These are phyloP conservation scores for Branchipolynoe longqiensis DNA, from an alignment of 2,888 invertebrate genomes.

Conservation along the genomic window DNA sequence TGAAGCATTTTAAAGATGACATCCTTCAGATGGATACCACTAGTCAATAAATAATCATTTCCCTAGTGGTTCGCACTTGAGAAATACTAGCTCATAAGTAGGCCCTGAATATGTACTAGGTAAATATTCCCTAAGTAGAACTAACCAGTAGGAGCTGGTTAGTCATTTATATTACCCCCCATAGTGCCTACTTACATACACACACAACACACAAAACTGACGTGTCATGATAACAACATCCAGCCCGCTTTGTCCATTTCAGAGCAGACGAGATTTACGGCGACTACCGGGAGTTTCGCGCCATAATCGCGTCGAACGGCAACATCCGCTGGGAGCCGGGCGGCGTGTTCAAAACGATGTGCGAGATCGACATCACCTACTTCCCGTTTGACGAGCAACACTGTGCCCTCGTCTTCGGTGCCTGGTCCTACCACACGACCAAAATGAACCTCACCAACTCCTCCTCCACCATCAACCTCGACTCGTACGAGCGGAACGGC, in stretches of 20 bases:
- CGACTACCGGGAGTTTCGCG: conserved; percentile 69
- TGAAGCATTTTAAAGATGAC: too few relatives aligned
- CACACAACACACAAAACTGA: too few relatives aligned
- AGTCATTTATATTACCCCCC: too few relatives aligned
- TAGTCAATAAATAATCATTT: too few relatives aligned
- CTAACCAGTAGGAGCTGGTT: too few relatives aligned
- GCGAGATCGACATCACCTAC: conserved; percentile 71
- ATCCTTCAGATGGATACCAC: too few relatives aligned
- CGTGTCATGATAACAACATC: too few relatives aligned
- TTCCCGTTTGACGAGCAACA: conserved; percentile 70
- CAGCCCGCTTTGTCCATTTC: conserved; percentile 54
- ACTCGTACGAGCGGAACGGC: conserved; percentile 68
- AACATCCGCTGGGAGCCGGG: conserved; percentile 70
- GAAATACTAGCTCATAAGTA: too few relatives aligned
- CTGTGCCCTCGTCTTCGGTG: conserved; percentile 59
- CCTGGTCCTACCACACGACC: conserved; percentile 69
- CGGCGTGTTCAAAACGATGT: conserved; percentile 69
- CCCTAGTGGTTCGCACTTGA: too few relatives aligned
- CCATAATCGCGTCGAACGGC: conserved; percentile 66
- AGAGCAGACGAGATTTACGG: conserved; percentile 70
- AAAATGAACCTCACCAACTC: conserved; percentile 69
- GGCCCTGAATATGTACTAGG: too few relatives aligned
- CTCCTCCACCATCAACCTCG: conserved; percentile 65
- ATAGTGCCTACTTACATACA: too few relatives aligned
- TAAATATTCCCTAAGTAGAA: too few relatives aligned